phyloP scores from a whole-genome alignment of 2,113 vertebrate genomes.

The Tichodroma muraria region DNA sequence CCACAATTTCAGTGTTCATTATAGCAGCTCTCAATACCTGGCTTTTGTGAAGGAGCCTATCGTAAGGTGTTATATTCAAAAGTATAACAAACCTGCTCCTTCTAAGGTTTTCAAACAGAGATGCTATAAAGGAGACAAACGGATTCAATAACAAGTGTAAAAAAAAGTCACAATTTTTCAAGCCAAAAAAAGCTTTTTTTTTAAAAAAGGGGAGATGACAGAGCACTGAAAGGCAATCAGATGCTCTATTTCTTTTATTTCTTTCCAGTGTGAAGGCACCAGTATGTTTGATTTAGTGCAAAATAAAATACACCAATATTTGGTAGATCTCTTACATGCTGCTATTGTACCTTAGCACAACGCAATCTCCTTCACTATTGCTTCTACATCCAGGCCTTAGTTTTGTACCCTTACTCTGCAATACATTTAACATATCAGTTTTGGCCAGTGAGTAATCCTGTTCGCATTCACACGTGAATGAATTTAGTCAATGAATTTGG shows the following conservation, averaged over 20 bases:
- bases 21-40: neutral
- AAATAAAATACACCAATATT: neutral
- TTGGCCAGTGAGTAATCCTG: neutral
- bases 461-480: neutral
- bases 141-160: neutral
- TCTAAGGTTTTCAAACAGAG: neutral
- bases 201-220: neutral
- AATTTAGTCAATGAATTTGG: neutral
- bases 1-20: neutral
- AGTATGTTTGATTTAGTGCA: neutral
- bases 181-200: neutral
- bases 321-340: neutral
- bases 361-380: neutral
- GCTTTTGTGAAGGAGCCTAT: neutral
- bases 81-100: neutral
- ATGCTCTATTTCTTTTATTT: neutral
- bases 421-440: neutral
- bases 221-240: neutral
- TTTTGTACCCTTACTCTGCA: neutral
- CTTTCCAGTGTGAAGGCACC: neutral
- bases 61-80: slow-evolving; percentile 14
- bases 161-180: neutral
- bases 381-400: neutral
- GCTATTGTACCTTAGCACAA: neutral
- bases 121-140: neutral